These are phyloP conservation scores for Tenthredo livida DNA, from an alignment of 2,888 invertebrate genomes.

Conservation along the genomic window DNA sequence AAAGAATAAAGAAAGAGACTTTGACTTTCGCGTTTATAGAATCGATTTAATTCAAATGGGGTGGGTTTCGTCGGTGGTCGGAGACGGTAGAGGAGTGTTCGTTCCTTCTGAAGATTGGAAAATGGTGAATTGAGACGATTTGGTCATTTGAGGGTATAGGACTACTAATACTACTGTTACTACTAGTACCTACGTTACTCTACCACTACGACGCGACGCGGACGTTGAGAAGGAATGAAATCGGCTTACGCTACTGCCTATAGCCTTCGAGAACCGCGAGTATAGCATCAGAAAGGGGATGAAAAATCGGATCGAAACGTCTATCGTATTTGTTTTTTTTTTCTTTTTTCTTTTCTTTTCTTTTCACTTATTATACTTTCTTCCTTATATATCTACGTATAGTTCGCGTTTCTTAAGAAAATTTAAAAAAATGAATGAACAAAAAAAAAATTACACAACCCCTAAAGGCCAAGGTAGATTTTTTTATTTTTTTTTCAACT, in stretches of 20 bases:
- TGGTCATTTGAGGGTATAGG: conserved; percentile 14
- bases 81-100: not conserved
- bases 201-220: not conserved
- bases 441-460: not conserved
- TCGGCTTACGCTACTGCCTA: not conserved
- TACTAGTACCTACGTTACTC: not conserved
- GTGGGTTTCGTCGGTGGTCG: not conserved
- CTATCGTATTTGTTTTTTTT: too few relatives aligned
- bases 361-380: not conserved
- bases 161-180: not conserved
- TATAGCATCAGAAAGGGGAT: not conserved
- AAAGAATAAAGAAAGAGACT: not conserved
- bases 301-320: not conserved
- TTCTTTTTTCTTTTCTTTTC: not conserved
- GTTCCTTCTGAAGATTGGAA: conserved; percentile 6
- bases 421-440: too few relatives aligned
- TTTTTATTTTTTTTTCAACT: not conserved
- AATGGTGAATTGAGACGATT: conserved; percentile 4
- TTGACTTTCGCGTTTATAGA: not conserved
- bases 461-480: too few relatives aligned
- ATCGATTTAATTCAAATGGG: not conserved
- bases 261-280: not conserved
- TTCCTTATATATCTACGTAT: too few relatives aligned
- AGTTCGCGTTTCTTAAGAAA: too few relatives aligned
- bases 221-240: not conserved